Base-by-base conservation (phyloP, 2,113 vertebrate genomes). In the Pomatostomus ruficeps region DNA sequence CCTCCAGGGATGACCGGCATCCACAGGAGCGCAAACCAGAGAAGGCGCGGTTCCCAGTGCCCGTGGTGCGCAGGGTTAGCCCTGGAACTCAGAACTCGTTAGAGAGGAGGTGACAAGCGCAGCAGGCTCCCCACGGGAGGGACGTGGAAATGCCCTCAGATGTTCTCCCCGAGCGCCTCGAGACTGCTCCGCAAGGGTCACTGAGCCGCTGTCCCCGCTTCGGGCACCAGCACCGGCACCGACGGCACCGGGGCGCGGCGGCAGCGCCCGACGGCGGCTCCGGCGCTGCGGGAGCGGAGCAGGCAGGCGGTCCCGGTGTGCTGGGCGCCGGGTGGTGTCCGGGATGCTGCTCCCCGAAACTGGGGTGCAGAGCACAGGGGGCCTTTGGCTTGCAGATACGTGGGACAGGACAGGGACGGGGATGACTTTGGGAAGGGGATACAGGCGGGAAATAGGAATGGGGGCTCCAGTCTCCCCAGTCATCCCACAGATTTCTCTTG, bases 291-390 rank as follows among this genome's bases (percentile, higher is more conserved):
- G 52, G 5, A 4, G 28, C 4, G 13, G 28, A 62, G 10, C 11
- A 6, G 22, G 14, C 7, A 10, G 16, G 25, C 35, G 10, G 52
- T 2, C 8, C 28, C 46, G 14, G 43, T 3, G 78, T 1, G 25
- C 67, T 3, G 66, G 11, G 6, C 4, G 19, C 12, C 21, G 35
- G 45, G 7, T 24, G 52, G 10, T 28, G 33, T 4, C 19, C 25
- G 48, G 18, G 24, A 46, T 42, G 42, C 28, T 49, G 36, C 33
- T 52, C 10, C 51, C 31, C n/a, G 14, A 42, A 57, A 59, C 25
- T 17, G 8, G 1, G 52, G 21, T 3, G 11, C 11, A 10, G 9
- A 14, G 9, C 33, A n/a, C 15, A 2, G 8, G 35, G 42, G 14
- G 5, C 2, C 68, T 80, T 72, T 52, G 11, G 14, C 42, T 36